Evolutionary conservation across 1,140 invertebrate genomes (phyloP).

Genomic region (Branchinecta lynchi): DNA sequence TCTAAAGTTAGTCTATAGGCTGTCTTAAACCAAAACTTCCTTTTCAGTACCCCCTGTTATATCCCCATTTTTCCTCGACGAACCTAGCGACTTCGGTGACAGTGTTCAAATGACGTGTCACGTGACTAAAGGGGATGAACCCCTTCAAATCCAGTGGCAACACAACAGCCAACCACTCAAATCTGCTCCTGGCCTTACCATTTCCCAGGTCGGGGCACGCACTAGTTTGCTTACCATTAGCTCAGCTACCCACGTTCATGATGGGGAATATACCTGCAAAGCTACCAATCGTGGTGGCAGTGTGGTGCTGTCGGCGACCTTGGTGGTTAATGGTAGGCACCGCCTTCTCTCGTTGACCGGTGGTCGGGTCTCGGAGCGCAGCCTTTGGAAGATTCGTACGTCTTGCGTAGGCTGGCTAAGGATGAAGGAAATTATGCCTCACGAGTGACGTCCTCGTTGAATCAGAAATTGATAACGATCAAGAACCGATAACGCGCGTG

Average conservation of each 20-base stretch:
- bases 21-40: not conserved
- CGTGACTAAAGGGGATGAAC: slow-evolving; percentile 43
- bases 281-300: slow-evolving; percentile 21
- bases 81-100: slow-evolving; percentile 48
- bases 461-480: too few relatives aligned
- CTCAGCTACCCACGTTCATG: slow-evolving; percentile 19
- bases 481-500: too few relatives aligned
- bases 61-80: slow-evolving; percentile 40
- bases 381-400: too few relatives aligned
- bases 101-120: slow-evolving; percentile 53
- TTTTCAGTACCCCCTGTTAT: slow-evolving; percentile 43
- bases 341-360: too few relatives aligned
- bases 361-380: too few relatives aligned
- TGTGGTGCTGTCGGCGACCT: slow-evolving; percentile 14
- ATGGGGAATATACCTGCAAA: slow-evolving; percentile 20
- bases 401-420: not conserved
- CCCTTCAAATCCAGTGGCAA: slow-evolving; percentile 43
- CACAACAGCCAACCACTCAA: slow-evolving; percentile 37
- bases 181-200: slow-evolving; percentile 18
- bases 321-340: slow-evolving; percentile 22
- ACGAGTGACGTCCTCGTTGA: too few relatives aligned
- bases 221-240: slow-evolving; percentile 22
- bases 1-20: too few relatives aligned
- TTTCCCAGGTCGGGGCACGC: slow-evolving; percentile 18
- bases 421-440: too few relatives aligned